Evolutionary conservation across 1,140 invertebrate genomes (phyloP).

Genomic region (Sarcophaga bullata): DNA sequence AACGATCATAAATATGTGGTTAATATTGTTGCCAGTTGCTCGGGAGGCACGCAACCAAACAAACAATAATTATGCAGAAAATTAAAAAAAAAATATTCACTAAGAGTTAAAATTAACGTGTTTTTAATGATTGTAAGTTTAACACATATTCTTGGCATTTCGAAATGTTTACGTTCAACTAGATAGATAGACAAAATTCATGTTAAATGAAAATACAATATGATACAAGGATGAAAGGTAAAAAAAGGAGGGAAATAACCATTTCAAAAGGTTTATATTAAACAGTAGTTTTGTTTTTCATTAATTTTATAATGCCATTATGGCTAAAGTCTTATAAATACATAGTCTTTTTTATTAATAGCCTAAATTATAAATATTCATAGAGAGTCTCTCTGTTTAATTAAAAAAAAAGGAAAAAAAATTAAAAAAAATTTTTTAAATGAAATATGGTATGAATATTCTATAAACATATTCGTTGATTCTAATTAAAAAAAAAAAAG

Average conservation of each 20-base stretch:
- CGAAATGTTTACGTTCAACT: not conserved
- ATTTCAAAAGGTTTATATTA: not conserved
- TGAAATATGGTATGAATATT: too few relatives aligned
- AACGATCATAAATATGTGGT: slow-evolving; percentile 42
- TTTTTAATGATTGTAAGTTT: not conserved
- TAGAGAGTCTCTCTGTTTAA: not conserved
- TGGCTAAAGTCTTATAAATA: too few relatives aligned
- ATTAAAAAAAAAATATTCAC: too few relatives aligned
- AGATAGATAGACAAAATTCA: too few relatives aligned
- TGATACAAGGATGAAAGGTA: too few relatives aligned
- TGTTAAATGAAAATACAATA: too few relatives aligned
- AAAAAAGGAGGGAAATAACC: too few relatives aligned
- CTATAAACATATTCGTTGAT: too few relatives aligned
- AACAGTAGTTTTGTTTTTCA: not conserved
- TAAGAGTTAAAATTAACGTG: slow-evolving; percentile 23
- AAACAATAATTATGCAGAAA: not conserved
- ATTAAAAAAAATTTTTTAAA: too few relatives aligned
- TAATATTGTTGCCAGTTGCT: not conserved
- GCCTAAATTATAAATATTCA: not conserved
- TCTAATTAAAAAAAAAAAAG: too few relatives aligned
- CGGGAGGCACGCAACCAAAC: not conserved
- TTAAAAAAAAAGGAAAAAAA: not conserved
- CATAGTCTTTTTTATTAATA: not conserved
- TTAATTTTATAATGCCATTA: too few relatives aligned
- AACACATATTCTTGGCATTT: slow-evolving; percentile 22